Evolutionary conservation across 2,797 vertebrate genomes (phyloP), one percentile per base, ranked within the genome.

Genomic region (Cuniculus paca): DNA sequence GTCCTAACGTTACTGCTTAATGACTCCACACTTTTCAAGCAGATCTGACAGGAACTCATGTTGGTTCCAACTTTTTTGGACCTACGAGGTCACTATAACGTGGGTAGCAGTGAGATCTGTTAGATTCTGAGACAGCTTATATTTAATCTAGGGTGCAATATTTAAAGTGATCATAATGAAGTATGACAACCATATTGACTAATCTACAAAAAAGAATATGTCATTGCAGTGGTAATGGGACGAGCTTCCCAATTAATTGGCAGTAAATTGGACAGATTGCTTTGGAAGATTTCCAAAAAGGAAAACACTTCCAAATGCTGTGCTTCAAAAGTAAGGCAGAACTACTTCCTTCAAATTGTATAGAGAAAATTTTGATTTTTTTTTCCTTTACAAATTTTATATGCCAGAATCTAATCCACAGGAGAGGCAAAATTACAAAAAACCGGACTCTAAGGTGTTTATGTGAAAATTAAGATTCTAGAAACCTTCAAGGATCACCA

Each of bases 161-260:
- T 24, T 97, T 94, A 96, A 96, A 50, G 26, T 95, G 94, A 97
- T 97, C 48, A 13, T 94, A 97, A 91, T 93, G 34, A 96, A 12
- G 45, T 96, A 96, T 97, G 96, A 97, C 95, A 94, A 88, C 72
- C 42, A 2, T 77, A 95, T 91, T 95, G n/a, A 79, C 65, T 94
- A 90, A 95, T 68, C 88, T 82, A 39, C 34, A 87, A 77, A 92
- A 89, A 79, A 75, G 88, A 96, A 88, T 96, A 56, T 84, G 54
- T 83, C 89, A 96, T 31, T 85, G 78, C 88, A 94, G 19, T 95
- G 77, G 86, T 91, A 89, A 90, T 90, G 81, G 93, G 86, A 96
- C 8, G 88, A 96, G 42, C 68, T 48, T 90, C 72, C 6, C 54
- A 96, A 56, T 95, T 97, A 97, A 95, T 88, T 28, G 94, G 5